These are phyloP conservation scores for Protaetia brevitarsis DNA, from an alignment of 1,140 invertebrate genomes.

Conservation along the genomic window DNA sequence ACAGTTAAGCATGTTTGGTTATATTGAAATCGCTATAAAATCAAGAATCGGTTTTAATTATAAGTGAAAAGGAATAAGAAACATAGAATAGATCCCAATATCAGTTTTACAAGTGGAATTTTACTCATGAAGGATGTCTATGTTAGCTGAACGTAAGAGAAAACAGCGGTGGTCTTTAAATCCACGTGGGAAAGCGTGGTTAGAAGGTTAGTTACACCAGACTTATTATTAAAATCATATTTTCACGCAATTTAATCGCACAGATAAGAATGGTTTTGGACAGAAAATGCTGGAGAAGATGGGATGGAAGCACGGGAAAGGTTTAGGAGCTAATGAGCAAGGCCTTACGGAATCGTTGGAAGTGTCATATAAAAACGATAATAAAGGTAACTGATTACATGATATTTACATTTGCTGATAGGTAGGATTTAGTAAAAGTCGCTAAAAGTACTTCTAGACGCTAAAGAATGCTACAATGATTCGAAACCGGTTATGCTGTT, in stretches of 20 bases:
- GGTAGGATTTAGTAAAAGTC: too few species aligned
- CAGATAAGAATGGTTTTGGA: constrained; percentile 78
- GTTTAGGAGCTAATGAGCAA: constrained; percentile 80
- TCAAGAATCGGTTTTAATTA: too few species aligned
- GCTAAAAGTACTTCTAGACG: too few species aligned
- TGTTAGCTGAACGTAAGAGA: constrained; percentile 59
- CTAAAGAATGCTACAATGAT: too few species aligned
- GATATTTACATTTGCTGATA: too few species aligned
- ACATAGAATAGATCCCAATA: too few species aligned
- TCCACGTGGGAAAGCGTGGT: constrained; percentile 60
- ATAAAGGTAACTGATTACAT: constrained; percentile 72
- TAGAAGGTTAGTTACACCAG: constrained; percentile 62
- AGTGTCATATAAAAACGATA: constrained; percentile 72
- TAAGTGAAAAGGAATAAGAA: too few species aligned
- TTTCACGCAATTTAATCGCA: constrained; percentile 34
- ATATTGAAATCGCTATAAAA: too few species aligned
- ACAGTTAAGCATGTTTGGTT: too few species aligned
- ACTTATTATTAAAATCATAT: background rate
- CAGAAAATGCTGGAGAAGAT: constrained; percentile 90
- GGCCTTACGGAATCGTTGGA: constrained; percentile 77
- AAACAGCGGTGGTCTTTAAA: constrained; percentile 60
- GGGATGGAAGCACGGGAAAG: constrained; percentile 88
- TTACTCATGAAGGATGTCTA: too few species aligned
- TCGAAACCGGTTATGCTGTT: too few species aligned
- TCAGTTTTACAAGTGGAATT: too few species aligned